Conservation (phyloP, 2,797 vertebrate species). For the Diplodus sargus region DNA sequence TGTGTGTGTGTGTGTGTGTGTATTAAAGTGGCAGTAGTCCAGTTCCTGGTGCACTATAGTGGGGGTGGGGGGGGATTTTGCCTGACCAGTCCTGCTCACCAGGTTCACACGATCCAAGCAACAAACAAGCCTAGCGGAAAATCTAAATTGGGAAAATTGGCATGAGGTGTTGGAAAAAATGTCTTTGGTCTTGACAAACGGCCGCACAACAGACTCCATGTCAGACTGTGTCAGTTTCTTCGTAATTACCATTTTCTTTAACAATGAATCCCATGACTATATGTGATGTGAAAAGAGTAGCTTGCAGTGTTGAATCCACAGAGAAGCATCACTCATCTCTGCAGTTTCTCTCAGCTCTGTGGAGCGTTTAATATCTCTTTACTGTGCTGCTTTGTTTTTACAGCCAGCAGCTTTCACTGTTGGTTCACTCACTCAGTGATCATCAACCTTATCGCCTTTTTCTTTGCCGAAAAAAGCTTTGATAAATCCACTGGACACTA, state of each 20-base stretch:
- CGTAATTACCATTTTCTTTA: background rate
- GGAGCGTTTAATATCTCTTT: background rate
- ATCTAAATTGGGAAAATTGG: background rate
- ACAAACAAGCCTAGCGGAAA: constrained; percentile 14
- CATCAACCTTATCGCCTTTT: background rate
- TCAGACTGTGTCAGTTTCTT: background rate
- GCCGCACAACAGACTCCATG: background rate
- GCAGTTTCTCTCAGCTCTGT: constrained; percentile 3
- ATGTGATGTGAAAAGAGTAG: constrained; percentile 1
- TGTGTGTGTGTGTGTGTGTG: background rate
- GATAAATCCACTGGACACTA: background rate
- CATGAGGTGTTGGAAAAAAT: background rate
- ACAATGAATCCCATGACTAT: too few relatives aligned
- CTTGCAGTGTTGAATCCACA: background rate
- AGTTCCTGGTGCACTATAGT: constrained; percentile 7
- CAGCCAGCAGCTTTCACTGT: background rate
- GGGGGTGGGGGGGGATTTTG: background rate
- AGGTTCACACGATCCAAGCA: constrained; percentile 2
- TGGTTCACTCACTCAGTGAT: background rate
- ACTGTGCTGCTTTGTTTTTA: constrained; percentile 3
- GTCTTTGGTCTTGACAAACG: background rate
- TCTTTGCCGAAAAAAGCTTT: background rate
- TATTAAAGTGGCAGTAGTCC: background rate
- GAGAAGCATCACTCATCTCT: background rate
- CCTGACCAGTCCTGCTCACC: background rate